These are phyloP conservation scores for Channallabes apus DNA, from an alignment of 2,797 vertebrate species.

Conservation along the genomic window DNA sequence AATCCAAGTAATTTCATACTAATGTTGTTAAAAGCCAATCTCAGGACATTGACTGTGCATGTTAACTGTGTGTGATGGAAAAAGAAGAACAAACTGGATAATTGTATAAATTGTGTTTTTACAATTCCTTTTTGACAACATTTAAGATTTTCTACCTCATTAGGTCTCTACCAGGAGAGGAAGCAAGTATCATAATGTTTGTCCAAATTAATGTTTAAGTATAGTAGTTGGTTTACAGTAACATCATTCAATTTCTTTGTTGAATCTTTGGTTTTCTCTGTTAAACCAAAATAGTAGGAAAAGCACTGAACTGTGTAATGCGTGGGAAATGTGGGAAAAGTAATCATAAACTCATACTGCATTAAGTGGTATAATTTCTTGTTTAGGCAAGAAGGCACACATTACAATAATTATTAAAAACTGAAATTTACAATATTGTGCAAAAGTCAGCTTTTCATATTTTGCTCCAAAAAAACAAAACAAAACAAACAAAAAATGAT, in stretches of 20 bases:
- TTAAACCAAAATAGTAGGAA: not conserved
- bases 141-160: constrained; percentile 8
- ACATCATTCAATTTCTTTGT: not conserved
- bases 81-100: not conserved
- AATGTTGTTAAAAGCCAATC: not conserved
- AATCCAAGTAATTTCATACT: not conserved
- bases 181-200: not conserved
- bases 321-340: not conserved
- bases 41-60: constrained; percentile 5
- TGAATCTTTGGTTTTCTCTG: not conserved
- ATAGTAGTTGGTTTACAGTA: not conserved
- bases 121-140: not conserved
- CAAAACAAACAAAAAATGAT: not conserved
- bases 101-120: not conserved
- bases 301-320: not conserved
- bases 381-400: not conserved
- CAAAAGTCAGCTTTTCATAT: too few species aligned
- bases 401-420: not conserved
- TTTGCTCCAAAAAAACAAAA: not conserved
- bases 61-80: not conserved
- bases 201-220: not conserved
- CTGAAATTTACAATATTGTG: not conserved
- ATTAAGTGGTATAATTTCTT: not conserved
- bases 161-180: not conserved
- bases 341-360: not conserved